Percentiles rank a stretch among this genome's conserved stretches.
These are phyloP conservation scores for Xylocopa sonorina DNA, from an alignment of 1,140 invertebrate species.

Conservation along the genomic window DNA sequence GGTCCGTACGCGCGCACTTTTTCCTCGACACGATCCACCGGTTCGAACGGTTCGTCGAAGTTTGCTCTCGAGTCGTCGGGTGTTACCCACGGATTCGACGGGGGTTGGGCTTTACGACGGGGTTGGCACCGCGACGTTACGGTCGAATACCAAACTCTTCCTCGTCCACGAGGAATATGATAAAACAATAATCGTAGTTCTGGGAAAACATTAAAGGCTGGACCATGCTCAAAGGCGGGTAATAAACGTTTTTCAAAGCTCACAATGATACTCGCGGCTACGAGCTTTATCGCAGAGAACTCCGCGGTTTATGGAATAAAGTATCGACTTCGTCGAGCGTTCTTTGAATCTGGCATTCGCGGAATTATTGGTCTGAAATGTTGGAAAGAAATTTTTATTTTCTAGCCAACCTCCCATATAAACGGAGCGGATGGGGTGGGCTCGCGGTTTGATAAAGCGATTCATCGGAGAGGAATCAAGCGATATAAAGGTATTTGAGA, in stretches of 20 bases:
- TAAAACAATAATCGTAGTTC: too few relatives aligned
- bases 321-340: background rate
- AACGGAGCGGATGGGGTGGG: too few relatives aligned
- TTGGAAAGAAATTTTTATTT: background rate
- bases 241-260: constrained; percentile 1
- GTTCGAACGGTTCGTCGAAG: background rate
- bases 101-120: background rate
- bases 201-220: too few relatives aligned
- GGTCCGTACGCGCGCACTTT: background rate
- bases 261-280: background rate
- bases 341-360: background rate
- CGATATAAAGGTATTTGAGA: background rate
- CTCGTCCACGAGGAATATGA: too few relatives aligned
- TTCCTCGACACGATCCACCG: background rate
- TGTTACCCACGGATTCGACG: background rate
- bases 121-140: too few relatives aligned
- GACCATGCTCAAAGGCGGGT: too few relatives aligned
- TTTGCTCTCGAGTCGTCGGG: background rate
- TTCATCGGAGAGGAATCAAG: background rate
- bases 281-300: background rate
- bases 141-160: too few relatives aligned
- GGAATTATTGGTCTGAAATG: background rate
- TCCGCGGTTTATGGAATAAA: background rate
- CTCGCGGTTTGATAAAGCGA: background rate
- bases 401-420: background rate